Evolutionary conservation across 1,140 invertebrate genomes (phyloP).

Genomic region (Drosophila tani): DNA sequence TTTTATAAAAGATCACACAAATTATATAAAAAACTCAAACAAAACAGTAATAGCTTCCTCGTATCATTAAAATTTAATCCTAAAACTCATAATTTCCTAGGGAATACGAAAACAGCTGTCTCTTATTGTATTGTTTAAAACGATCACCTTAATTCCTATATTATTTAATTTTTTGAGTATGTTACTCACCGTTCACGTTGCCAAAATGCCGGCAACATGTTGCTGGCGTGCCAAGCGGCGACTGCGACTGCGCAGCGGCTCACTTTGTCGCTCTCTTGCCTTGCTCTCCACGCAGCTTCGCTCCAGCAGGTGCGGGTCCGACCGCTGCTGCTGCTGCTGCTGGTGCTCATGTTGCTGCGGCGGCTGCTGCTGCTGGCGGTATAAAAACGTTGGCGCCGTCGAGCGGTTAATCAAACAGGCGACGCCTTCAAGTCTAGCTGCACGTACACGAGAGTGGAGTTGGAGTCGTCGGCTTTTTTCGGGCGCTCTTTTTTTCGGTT

Average conservation of each 20-base stretch:
- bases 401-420: slow-evolving; percentile 82
- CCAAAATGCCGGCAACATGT: slow-evolving; percentile 39
- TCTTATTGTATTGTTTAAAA: neutral
- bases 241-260: slow-evolving; percentile 30
- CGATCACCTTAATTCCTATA: neutral
- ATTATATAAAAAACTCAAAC: neutral
- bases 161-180: neutral
- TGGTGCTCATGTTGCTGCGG: slow-evolving; percentile 15
- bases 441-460: slow-evolving; percentile 84
- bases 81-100: neutral
- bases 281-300: slow-evolving; percentile 20
- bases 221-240: slow-evolving; percentile 8
- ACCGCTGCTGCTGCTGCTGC: slow-evolving; percentile 21
- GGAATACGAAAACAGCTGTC: neutral
- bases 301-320: slow-evolving; percentile 4
- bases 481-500: slow-evolving; percentile 72
- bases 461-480: slow-evolving; percentile 81
- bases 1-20: neutral
- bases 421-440: slow-evolving; percentile 85
- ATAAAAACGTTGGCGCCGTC: slow-evolving; percentile 74
- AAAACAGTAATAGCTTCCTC: neutral
- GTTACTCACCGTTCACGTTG: neutral
- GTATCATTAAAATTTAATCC: too few relatives aligned
- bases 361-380: slow-evolving; percentile 37
- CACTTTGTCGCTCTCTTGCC: slow-evolving; percentile 29